Evolutionary conservation across 2,888 invertebrate genomes (phyloP).

Genomic region (Sphaerophoria rueppellii): DNA sequence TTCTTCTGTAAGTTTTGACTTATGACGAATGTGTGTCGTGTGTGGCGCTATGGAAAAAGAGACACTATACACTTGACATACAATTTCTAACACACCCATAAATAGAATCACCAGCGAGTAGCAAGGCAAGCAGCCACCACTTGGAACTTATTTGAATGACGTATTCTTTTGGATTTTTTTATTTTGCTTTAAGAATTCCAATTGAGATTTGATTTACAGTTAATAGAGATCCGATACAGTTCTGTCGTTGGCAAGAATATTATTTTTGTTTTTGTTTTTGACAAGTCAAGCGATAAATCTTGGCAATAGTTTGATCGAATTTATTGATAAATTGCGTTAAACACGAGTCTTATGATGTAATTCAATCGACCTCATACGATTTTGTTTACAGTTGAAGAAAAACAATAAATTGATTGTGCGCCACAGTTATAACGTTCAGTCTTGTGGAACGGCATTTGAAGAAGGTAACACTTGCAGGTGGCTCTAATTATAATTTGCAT

Average conservation of each 20-base stretch:
- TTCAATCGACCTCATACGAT: conserved; percentile 5
- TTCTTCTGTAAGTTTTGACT: neutral
- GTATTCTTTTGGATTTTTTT: conserved; percentile 47
- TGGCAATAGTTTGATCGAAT: conserved; percentile 31
- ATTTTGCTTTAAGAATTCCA: neutral
- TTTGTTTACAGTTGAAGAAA: neutral
- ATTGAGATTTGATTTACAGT: conserved; percentile 1
- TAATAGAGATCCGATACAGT: conserved; percentile 17
- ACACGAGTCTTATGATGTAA: conserved; percentile 16
- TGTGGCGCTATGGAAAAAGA: neutral
- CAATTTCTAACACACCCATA: neutral
- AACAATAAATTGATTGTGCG: conserved; percentile 19
- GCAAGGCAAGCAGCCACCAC: conserved; percentile 29
- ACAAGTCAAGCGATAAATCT: conserved; percentile 35
- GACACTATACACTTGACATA: neutral
- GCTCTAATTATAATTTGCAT: conserved; percentile 32
- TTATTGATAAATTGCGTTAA: neutral
- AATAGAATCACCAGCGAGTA: neutral
- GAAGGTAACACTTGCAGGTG: conserved; percentile 11
- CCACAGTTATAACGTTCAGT: neutral
- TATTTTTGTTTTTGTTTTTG: neutral
- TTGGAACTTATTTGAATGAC: conserved; percentile 59
- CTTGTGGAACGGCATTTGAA: conserved; percentile 13
- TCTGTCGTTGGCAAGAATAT: conserved; percentile 3
- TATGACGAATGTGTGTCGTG: neutral